These are phyloP conservation scores for Centroberyx gerrardi DNA, from an alignment of 2,797 vertebrate genomes.

Conservation along the genomic window DNA sequence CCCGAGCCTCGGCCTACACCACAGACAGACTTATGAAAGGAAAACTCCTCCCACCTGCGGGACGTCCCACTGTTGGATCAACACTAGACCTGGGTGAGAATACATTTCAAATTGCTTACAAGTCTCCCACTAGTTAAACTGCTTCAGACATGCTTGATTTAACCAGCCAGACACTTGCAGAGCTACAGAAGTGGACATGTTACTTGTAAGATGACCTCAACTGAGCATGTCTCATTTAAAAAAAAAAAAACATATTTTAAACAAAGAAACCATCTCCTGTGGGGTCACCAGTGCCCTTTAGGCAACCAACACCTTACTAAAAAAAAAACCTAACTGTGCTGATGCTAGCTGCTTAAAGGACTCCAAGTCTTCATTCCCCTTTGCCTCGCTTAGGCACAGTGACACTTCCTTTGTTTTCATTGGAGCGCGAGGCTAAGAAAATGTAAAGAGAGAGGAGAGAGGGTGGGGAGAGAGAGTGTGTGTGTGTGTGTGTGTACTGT, in stretches of 20 bases:
- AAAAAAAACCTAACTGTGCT: neutral
- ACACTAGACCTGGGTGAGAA: constrained; percentile 20
- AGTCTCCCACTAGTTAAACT: constrained; percentile 29
- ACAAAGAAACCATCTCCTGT: constrained; percentile 4
- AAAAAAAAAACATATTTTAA: neutral
- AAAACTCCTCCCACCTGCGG: constrained; percentile 36
- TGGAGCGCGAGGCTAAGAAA: constrained; percentile 10
- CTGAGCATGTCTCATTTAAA: neutral
- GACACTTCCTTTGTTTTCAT: constrained; percentile 11
- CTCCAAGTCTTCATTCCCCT: constrained; percentile 20
- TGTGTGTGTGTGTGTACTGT: neutral
- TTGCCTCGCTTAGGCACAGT: neutral
- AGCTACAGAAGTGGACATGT: constrained; percentile 25
- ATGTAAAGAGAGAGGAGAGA: constrained; percentile 23
- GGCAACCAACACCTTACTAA: neutral
- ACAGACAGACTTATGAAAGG: constrained; percentile 49
- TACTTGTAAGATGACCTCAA: constrained; percentile 4
- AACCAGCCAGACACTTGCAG: constrained; percentile 28
- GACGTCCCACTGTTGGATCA: constrained; percentile 51
- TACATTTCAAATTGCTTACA: constrained; percentile 6
- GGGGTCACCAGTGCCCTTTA: constrained; percentile 1
- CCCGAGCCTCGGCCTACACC: constrained; percentile 39
- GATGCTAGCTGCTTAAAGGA: neutral
- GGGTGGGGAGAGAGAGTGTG: neutral
- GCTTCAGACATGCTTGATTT: constrained; percentile 17